Evolutionary conservation across 53 echinoderm and acorn worm genomes (phyloP).

Genomic region (Astropecten irregularis): DNA sequence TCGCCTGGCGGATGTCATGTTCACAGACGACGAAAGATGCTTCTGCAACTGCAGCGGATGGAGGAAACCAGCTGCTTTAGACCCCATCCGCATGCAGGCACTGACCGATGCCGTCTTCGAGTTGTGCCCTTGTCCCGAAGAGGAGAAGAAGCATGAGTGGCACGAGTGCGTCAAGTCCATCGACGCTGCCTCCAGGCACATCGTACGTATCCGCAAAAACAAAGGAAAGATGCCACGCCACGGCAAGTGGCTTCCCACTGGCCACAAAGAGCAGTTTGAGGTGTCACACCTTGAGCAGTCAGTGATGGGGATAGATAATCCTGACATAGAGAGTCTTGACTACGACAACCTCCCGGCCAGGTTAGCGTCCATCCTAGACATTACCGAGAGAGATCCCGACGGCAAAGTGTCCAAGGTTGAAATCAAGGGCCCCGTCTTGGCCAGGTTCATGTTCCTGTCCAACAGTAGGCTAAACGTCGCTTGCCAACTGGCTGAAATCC

Average conservation of each 20-base stretch:
- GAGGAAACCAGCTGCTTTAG: conserved; percentile 39
- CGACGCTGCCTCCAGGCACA: conserved; percentile 42
- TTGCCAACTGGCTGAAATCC: conserved; percentile 29
- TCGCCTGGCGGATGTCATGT: conserved; percentile 35
- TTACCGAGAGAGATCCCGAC: conserved; percentile 1
- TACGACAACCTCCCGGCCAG: conserved; percentile 18
- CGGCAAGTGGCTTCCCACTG: conserved; percentile 40
- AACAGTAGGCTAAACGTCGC: conserved; percentile 18
- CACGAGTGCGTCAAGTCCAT: conserved; percentile 53
- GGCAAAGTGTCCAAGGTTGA: conserved; percentile 26
- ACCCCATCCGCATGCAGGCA: conserved; percentile 57
- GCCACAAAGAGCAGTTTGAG: not conserved
- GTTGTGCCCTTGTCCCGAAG: conserved; percentile 26
- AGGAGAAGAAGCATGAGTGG: conserved; percentile 35
- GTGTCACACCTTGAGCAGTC: not conserved
- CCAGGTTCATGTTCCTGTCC: conserved; percentile 12
- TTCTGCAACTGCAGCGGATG: conserved; percentile 49
- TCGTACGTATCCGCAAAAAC: conserved; percentile 42
- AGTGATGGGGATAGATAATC: not conserved
- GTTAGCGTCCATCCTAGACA: not conserved
- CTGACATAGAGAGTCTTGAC: not conserved
- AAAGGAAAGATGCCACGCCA: conserved; percentile 41
- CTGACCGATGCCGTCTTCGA: conserved; percentile 41
- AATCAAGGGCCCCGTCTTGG: conserved; percentile 9
- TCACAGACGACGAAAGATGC: conserved; percentile 41